Base-by-base conservation (phyloP, 2,113 vertebrate species). In the Pungitius pungitius region DNA sequence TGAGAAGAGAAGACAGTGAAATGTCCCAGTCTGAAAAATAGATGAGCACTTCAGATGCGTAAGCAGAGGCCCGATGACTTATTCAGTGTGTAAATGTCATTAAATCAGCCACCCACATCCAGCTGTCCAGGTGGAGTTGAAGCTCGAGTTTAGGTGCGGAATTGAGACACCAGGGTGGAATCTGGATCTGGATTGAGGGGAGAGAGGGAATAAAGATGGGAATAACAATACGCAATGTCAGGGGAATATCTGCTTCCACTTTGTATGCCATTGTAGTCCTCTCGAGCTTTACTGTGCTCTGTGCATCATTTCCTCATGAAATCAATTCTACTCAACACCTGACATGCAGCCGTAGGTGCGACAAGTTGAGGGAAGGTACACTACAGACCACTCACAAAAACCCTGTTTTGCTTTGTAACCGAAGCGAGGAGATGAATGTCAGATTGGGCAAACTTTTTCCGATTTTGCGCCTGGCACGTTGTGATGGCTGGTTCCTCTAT, bases 21-120 rank as follows among this genome's bases (percentile, higher is more conserved):
- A 90, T 77, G 88, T 76, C 66, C 39, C 12, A 22, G 40, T 57
- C 80, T 93, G 81, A 94, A 94, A 93, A 84, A 93, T 94, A 81
- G 68, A 93, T 93, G 87, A 93, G 86, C 42, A 65, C 80, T 76
- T 85, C 83, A 75, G 83, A 78, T 87, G 90, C 89, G 85, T 86
- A 84, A 80, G 75, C 54, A 79, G 77, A 75, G 69, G 68, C 61
- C 18, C 49, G 78, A 92, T 93, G 57, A 93, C 87, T 94, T 92
- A 93, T 93, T 92, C 89, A 94, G 78, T 54, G 72, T 75, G 81
- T 82, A 83, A 82, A 78, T 87, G 88, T 88, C 84, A 89, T 89
- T 85, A 89, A 89, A 90, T 88, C 88, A 78, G 64, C 70, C 75
- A 75, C 70, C 78, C 65, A 68, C 73, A 82, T 51, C 35, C 62